These are phyloP conservation scores for Oncorhynchus kisutch DNA, from an alignment of 2,113 vertebrate genomes.

Conservation along the genomic window DNA sequence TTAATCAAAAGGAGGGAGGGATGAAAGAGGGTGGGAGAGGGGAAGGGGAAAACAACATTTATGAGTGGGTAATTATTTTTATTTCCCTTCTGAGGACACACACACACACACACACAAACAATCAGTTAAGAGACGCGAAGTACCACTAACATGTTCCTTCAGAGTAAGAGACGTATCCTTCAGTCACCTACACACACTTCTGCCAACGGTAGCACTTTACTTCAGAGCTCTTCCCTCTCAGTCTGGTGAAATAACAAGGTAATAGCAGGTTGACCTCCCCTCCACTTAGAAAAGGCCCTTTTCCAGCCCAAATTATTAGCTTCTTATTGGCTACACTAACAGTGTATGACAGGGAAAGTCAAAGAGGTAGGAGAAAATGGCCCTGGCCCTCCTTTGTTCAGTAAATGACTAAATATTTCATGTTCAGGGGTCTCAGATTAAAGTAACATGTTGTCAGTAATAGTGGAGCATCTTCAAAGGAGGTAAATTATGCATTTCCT, in stretches of 20 bases:
- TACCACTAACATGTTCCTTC: background rate
- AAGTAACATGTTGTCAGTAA: conserved; percentile 83
- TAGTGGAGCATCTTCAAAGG: conserved; percentile 67
- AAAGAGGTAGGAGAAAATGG: conserved; percentile 69
- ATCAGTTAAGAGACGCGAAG: background rate
- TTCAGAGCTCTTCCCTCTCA: conserved; percentile 64
- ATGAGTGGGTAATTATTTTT: conserved; percentile 71
- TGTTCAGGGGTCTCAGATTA: conserved; percentile 79
- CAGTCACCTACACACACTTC: conserved; percentile 66
- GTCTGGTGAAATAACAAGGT: conserved; percentile 67
- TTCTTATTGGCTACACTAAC: no score
- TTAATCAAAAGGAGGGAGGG: conserved; percentile 70
- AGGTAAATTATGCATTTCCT: no score
- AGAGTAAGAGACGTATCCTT: conserved; percentile 68
- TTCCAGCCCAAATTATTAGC: conserved; percentile 27
- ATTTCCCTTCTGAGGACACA: conserved; percentile 69
- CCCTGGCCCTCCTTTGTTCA: conserved; percentile 76
- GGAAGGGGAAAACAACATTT: conserved; percentile 56
- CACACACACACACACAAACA: background rate
- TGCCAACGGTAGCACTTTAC: conserved; percentile 69
- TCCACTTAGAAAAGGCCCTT: conserved; percentile 60
- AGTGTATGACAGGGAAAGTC: conserved; percentile 57
- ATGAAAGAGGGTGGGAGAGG: conserved; percentile 29
- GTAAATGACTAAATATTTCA: conserved; percentile 82
- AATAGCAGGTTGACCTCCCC: conserved; percentile 66